These are phyloP conservation scores for Muscidifurax raptorellus DNA, from an alignment of 1,140 invertebrate species.

Conservation along the genomic window DNA sequence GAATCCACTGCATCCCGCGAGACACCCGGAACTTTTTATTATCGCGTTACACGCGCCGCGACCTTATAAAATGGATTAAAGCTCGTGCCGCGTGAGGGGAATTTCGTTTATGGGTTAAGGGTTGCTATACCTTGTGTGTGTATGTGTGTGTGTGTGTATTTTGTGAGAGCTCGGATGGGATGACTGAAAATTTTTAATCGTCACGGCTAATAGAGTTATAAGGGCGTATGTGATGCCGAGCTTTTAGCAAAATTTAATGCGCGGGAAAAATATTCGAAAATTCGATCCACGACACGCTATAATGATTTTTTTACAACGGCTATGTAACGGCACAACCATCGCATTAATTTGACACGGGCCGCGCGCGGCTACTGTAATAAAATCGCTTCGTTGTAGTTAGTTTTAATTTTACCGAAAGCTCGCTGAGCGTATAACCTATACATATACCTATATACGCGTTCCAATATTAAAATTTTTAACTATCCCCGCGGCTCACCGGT, in stretches of 20 bases:
- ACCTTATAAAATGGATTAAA: conserved; percentile 39
- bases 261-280: neutral
- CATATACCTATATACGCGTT: too few relatives aligned
- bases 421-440: too few relatives aligned
- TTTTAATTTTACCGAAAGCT: too few relatives aligned
- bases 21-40: conserved; percentile 31
- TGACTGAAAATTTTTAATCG: neutral
- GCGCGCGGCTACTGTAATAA: too few relatives aligned
- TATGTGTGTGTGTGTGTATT: neutral
- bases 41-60: conserved; percentile 2
- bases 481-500: neutral
- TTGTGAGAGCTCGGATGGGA: neutral
- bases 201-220: neutral
- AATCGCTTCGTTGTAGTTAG: too few relatives aligned
- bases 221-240: too few relatives aligned
- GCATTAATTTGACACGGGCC: too few relatives aligned
- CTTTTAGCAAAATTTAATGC: neutral
- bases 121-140: neutral
- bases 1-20: conserved; percentile 42
- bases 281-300: neutral
- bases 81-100: neutral
- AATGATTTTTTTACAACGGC: too few relatives aligned
- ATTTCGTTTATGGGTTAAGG: conserved; percentile 10
- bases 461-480: too few relatives aligned
- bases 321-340: neutral